Base-by-base conservation (phyloP, 2,797 vertebrate genomes). In the Rhinatrema bivittatum region DNA sequence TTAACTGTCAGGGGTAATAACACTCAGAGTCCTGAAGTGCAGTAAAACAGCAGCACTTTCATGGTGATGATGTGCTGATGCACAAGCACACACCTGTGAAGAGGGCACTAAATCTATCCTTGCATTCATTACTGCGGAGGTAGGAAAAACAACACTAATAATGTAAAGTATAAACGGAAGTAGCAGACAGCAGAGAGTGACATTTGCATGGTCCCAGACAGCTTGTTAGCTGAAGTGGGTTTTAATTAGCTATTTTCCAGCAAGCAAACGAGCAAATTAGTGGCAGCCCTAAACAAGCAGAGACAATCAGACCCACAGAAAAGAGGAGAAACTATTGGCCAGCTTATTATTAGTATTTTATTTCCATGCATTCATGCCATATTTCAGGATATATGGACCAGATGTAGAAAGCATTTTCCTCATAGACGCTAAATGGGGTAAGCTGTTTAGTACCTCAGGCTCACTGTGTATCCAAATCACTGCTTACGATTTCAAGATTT, bases 181-280 rank as follows among this genome's bases (percentile, higher is more conserved):
- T 78, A 84, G 87, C 79, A 87, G 79, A 83, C 82, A 89, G 84
- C 79, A 81, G 70, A 85, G 84, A 88, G 70, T 78, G 72, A 87
- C 89, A 93, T 93, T 91, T 89, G 85, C 84, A 72, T 75, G 83
- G 87, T 95, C 91, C 90, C 91, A 91, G 90, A 88, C 90, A 93
- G 92, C 88, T 89, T 94, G 90, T 96, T 94, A 91, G 91, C 74
- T 91, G 89, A 94, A 96, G 91, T 93, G 90, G 88, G 82, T 93
- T 94, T 95, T 94, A 97, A 98, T 95, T 91, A 94, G 88, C 87
- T 91, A 90, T 93, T 97, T 95, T 93, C 89, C 87, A 91, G 84
- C 89, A 90, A 89, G 90, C 87, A 91, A 94, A 94, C 68, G 87
- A 91, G 87, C 87, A 89, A 93, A 94, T 94, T 91, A 94, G 89